These are phyloP conservation scores for Amaurobius ferox DNA, from an alignment of 2,888 invertebrate genomes.

Conservation along the genomic window DNA sequence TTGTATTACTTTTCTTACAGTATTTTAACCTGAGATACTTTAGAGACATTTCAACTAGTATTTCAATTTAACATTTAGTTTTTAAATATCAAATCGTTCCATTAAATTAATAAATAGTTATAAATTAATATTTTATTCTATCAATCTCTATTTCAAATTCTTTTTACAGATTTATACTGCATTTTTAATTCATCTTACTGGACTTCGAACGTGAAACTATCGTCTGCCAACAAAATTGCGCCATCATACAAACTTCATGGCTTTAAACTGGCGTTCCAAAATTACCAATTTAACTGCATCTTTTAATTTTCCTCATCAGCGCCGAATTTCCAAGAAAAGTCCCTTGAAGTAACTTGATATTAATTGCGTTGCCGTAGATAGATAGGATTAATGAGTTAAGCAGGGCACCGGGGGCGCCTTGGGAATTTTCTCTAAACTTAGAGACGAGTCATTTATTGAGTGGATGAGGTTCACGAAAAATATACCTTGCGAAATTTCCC, in stretches of 20 bases:
- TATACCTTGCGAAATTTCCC: neutral
- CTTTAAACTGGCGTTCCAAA: neutral
- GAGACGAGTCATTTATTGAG: neutral
- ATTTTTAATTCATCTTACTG: too few species aligned
- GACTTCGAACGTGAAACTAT: neutral
- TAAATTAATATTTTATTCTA: too few species aligned
- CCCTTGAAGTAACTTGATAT: conserved; percentile 7
- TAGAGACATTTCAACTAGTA: too few species aligned
- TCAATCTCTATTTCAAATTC: too few species aligned
- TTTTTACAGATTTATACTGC: too few species aligned
- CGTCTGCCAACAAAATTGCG: neutral
- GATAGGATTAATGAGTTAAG: conserved; percentile 8
- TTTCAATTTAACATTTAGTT: too few species aligned
- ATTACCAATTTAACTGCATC: neutral
- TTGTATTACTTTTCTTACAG: too few species aligned
- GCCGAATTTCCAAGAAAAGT: neutral
- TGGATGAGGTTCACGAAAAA: neutral
- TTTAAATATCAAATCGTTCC: too few species aligned
- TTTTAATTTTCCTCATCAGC: neutral
- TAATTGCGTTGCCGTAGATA: neutral
- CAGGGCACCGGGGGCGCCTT: neutral
- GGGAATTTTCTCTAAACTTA: neutral
- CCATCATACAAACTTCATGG: neutral
- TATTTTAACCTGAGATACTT: too few species aligned
- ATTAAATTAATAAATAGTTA: too few species aligned